phyloP scores from a whole-genome alignment of 1,140 invertebrate genomes.

The Charaxes varanes region DNA sequence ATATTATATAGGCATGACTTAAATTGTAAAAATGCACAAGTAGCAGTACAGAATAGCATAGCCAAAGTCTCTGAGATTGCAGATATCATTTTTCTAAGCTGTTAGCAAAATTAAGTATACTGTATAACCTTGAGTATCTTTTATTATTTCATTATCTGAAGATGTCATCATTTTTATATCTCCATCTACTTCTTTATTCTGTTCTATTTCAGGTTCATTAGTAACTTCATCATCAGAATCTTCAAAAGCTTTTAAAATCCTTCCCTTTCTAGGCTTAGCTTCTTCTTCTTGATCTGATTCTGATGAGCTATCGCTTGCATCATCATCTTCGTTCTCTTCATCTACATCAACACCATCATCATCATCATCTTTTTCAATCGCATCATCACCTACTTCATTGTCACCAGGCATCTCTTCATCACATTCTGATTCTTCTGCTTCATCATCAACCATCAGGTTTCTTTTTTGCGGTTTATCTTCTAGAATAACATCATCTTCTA shows the following conservation, averaged over 20 bases:
- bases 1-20: too few species aligned
- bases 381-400: constrained; percentile 29
- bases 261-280: constrained; percentile 34
- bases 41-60: too few species aligned
- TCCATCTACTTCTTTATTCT: constrained; percentile 15
- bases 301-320: constrained; percentile 26
- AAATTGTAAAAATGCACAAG: too few species aligned
- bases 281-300: constrained; percentile 35
- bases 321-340: constrained; percentile 17
- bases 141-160: constrained; percentile 18
- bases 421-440: constrained; percentile 65
- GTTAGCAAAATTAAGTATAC: neutral
- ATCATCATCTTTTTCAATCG: constrained; percentile 41
- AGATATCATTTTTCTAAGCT: neutral
- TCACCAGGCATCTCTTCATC: constrained; percentile 38
- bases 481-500: constrained; percentile 60
- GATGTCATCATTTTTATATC: constrained; percentile 4
- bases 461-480: constrained; percentile 56
- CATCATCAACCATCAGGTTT: constrained; percentile 60
- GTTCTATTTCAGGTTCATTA: constrained; percentile 12
- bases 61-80: too few species aligned
- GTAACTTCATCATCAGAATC: constrained; percentile 58
- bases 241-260: constrained; percentile 58
- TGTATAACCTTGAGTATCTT: constrained; percentile 34
- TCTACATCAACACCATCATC: constrained; percentile 23